Evolutionary conservation across 2,113 vertebrate genomes (phyloP).

Genomic region (Ploceus nigricollis): DNA sequence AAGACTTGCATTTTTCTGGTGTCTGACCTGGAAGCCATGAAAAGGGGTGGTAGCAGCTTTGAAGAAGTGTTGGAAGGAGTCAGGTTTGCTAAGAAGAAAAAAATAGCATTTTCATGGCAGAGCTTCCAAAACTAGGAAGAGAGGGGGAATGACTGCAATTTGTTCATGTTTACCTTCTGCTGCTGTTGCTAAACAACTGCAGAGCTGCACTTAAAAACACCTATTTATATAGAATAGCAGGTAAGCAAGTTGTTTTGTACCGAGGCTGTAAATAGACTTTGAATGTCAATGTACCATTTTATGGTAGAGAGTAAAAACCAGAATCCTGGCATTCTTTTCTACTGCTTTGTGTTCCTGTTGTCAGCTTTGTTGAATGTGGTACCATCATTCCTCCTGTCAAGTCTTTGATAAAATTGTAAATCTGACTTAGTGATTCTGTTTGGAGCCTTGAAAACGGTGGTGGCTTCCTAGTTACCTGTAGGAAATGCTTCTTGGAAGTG

Average conservation of each 20-base stretch:
- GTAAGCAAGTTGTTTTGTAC: background rate
- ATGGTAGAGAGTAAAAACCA: background rate
- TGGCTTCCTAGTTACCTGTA: background rate
- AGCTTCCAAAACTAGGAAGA: background rate
- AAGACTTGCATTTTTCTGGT: background rate
- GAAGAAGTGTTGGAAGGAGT: background rate
- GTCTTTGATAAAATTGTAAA: background rate
- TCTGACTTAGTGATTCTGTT: background rate
- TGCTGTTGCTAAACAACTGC: slow-evolving; percentile 22
- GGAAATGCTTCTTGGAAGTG: background rate
- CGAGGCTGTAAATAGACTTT: background rate
- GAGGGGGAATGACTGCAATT: background rate
- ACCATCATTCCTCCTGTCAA: background rate
- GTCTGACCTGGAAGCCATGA: background rate
- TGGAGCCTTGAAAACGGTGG: background rate
- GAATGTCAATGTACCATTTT: background rate
- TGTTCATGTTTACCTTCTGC: background rate
- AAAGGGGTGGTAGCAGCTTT: background rate
- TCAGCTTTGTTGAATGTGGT: background rate
- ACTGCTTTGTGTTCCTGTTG: background rate
- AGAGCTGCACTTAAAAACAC: background rate
- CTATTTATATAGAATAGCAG: background rate
- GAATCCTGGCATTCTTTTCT: background rate
- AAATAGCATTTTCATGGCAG: background rate
- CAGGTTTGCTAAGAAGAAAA: background rate